These are phyloP conservation scores for Rhynchonema sp. DNA, from an alignment of 2,888 invertebrate species.

Conservation along the genomic window DNA sequence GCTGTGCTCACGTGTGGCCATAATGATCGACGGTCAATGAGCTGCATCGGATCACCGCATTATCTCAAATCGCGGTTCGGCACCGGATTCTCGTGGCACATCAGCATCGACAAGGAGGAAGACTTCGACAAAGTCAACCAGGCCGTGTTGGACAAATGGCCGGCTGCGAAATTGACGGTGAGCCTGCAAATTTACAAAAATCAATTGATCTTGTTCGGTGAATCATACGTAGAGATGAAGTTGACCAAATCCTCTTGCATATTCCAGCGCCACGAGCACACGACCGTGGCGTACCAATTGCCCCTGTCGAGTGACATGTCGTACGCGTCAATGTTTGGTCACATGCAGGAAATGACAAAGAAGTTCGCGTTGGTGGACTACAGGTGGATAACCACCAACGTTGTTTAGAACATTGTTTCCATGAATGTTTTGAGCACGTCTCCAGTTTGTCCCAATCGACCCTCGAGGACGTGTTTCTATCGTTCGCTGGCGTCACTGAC, in stretches of 20 bases:
- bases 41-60: conserved; percentile 52
- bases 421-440: too few species aligned
- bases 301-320: too few species aligned
- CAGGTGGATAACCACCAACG: too few species aligned
- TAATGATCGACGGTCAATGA: conserved; percentile 58
- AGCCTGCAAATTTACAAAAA: too few species aligned
- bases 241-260: too few species aligned
- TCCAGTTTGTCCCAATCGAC: neutral
- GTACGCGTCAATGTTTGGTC: neutral
- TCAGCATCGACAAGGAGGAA: neutral
- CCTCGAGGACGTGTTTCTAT: neutral
- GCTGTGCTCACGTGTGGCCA: conserved; percentile 45
- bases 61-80: conserved; percentile 56
- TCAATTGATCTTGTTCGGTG: too few species aligned
- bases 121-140: neutral
- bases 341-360: neutral
- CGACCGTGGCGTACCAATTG: too few species aligned
- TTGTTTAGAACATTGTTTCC: too few species aligned
- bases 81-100: conserved; percentile 36
- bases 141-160: neutral
- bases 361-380: too few species aligned
- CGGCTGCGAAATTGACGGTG: neutral
- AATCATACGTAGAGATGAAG: too few species aligned
- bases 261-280: too few species aligned
- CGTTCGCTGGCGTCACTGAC: too few species aligned